Base-by-base conservation (phyloP, 2,797 vertebrate genomes). In the Taenioides sp. region DNA sequence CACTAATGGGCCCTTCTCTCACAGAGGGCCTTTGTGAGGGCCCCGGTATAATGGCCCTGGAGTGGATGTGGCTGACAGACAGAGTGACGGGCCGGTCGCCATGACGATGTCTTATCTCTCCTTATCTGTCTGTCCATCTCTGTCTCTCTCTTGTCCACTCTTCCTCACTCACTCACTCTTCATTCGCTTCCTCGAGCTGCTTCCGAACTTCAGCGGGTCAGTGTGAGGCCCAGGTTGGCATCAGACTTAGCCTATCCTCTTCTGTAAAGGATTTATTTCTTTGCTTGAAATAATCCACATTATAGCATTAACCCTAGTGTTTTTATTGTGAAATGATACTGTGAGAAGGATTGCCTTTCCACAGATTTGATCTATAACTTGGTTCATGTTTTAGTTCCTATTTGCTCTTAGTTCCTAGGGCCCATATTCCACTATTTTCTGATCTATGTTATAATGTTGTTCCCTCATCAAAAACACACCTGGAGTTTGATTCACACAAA, bases 51-150 rank as follows among this genome's bases (percentile, higher is more conserved):
- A 87, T 85, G 85, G 81, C 75, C 73, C 78, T 62, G 80, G 73
- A 89, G 87, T 88, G 81, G 89, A 89, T 74, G 87, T 80, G 78
- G 84, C 79, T 90, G 90, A 90, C 89, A 92, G 90, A 90, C 81
- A 72, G 89, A 90, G 68, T 84, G 90, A 87, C 87, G 83, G 84
- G 81, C 64, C 18, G 74, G 83, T 91, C 86, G 76, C 87, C 86
- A 76, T 79, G 84, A 74, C 58, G 75, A 87, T 84, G 68, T 7
- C 52, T 87, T 91, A 90, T 90, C 89, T 10, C 47, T 3, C 78
- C 78, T 17, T 84, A 80, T 85, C 83, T 65, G 70, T 84, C 87
- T 84, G 84, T 80, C 59, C 84, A 81, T 89, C 84, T 76, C 77
- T 78, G 83, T 82, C 84, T 75, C 65, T 85, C 82, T 78, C 58